Base-by-base conservation (phyloP, 92 coral and sea anemone species). In the Palythoa grandis region DNA sequence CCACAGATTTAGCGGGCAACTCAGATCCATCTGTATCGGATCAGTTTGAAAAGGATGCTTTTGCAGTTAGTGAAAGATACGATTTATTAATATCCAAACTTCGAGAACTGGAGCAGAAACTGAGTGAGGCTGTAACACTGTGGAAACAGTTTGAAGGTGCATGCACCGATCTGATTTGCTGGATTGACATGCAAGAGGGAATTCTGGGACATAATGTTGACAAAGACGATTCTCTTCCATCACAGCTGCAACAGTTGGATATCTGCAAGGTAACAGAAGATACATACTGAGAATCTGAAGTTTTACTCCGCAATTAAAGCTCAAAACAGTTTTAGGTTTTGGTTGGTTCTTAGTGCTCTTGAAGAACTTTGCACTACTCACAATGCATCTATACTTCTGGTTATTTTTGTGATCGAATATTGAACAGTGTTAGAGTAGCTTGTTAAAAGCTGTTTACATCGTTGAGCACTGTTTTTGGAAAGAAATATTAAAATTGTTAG, bases 61-160 rank as follows among this genome's bases (percentile, higher is more conserved):
- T 85, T 14, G 88, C 83, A 39, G 90, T 95, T 11, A 82, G 91
- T 72, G 93, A 91, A 53, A 88, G 99, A 74, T 95, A 91, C 82
- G 82, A 82, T 20, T 57, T 57, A 20, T 82, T 95, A 68, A 74
- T 92, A 68, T 83, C 87, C n/a, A 89, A 79, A 66, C 91, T 96
- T 40, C 84, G 54, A 37, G 89, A 85, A 52, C 91, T 74, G 85
- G 89, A 79, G 35, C 94, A 90, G 88, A 92, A 83, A 82, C 79
- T 92, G 48, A 88, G 88, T 8, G 94, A 91, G 40, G 40, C 84
- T 57, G 43, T 87, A 6, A 57, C 76, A 14, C 89, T 66, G 53
- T 95, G 99, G 96, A 92, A 95, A 72, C 89, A 90, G 77, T 96
- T 93, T 86, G 93, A 96, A 89, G 88, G 87, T 77, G 94, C 95